Base-by-base conservation (phyloP, 2,113 vertebrate genomes). In the Neofelis nebulosa region DNA sequence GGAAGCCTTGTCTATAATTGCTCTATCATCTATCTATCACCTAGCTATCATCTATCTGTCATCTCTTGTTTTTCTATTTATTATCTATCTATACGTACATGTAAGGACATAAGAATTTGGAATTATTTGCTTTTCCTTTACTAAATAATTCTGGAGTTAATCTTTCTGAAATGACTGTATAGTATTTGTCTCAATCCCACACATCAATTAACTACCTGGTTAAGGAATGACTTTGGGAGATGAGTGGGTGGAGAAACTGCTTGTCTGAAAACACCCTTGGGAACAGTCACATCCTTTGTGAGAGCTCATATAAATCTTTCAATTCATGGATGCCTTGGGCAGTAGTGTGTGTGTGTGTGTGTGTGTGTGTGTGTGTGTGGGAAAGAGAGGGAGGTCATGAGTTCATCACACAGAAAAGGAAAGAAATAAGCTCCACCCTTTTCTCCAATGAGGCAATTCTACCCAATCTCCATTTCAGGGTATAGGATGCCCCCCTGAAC, bases 171-270 rank as follows among this genome's bases (percentile, higher is more conserved):
- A 79, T 86, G 16, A 4, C 61, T 89, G 68, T 79, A 93, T 33
- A 65, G 36, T n/a, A 84, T 85, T 71, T 95, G 31, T 90, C 78
- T 93, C 21, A 93, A 68, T 66, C n/a, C n/a, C 21, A 89, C 0
- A 0, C 38, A n/a, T 93, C 57, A 89, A 19, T 89, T 81, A 94
- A 14, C 36, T 92, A 71, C 84, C 84, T 91, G 65, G 52, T 78
- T 89, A 89, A 96, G 61, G 61, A 96, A 48, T 16, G 31, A 63
- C 94, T n/a, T 91, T 97, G 91, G 92, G 85, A 98, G 88, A 50
- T 57, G 25, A 92, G 94, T 95, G 84, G 90, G 91, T 79, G 38
- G 84, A 89, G 80, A 97, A 92, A 92, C 14, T 15, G 4, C 78
- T 85, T 52, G 16, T 89, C 52, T 69, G 21, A 94, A 96, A 95